phyloP scores from a whole-genome alignment of 92 coral and sea anemone species.

The Parazoanthus darwini region DNA sequence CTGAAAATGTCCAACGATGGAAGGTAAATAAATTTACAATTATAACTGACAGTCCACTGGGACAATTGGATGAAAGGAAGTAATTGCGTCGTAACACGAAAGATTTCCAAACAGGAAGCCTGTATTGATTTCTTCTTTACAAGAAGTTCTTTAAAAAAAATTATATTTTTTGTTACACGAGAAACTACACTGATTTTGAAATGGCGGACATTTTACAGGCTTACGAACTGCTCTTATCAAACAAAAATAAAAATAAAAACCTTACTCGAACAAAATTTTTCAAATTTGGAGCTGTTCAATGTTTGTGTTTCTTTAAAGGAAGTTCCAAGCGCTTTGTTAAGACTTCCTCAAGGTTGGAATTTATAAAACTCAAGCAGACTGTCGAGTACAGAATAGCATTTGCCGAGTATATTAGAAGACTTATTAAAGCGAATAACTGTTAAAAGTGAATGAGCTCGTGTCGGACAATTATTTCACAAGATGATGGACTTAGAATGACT shows the following conservation, averaged over 20 bases:
- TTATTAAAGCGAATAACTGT: too few species aligned
- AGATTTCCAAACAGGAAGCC: not conserved
- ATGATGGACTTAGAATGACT: too few species aligned
- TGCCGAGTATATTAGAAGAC: too few species aligned
- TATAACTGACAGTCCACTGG: not conserved
- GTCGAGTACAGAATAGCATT: too few species aligned
- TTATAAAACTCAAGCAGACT: too few species aligned
- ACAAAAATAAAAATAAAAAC: not conserved
- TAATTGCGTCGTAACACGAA: not conserved
- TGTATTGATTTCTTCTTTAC: not conserved
- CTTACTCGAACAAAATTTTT: not conserved
- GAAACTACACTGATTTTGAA: not conserved
- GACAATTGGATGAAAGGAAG: not conserved
- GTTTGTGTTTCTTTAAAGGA: not conserved
- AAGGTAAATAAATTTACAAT: not conserved
- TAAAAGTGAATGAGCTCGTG: too few species aligned
- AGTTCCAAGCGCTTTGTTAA: not conserved
- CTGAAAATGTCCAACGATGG: slow-evolving; percentile 17
- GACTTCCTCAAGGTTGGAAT: not conserved
- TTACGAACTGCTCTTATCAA: not conserved
- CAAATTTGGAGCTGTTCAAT: not conserved
- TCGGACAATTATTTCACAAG: too few species aligned
- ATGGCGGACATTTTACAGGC: not conserved
- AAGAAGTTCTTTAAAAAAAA: not conserved
- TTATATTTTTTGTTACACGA: not conserved